Evolutionary conservation across 2,888 invertebrate species (phyloP).

Genomic region (Diarsia dahlii): DNA sequence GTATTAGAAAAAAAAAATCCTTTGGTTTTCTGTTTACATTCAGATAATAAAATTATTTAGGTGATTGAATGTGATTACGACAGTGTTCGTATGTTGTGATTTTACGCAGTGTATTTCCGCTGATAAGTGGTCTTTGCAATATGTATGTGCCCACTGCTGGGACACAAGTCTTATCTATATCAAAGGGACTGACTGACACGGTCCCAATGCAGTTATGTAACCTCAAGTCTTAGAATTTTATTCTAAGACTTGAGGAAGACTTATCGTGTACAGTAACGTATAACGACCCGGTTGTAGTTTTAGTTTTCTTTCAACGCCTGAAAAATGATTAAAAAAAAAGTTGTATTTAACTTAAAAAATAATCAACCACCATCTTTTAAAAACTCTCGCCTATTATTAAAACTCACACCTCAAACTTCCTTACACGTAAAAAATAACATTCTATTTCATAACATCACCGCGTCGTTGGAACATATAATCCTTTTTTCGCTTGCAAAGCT

Average conservation of each 20-base stretch:
- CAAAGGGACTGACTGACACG: no score
- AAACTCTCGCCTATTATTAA: background rate
- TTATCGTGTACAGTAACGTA: no score
- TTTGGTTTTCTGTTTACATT: background rate
- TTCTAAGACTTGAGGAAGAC: no score
- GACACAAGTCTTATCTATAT: background rate
- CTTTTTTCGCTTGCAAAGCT: constrained; percentile 56
- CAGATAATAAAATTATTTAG: no score
- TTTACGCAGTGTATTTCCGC: background rate
- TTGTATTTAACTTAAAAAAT: no score
- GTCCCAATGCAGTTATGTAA: background rate
- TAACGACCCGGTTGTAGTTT: no score
- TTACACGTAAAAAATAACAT: constrained; percentile 18
- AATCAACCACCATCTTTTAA: no score
- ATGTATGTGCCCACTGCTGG: background rate
- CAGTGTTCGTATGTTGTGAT: background rate
- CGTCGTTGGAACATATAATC: constrained; percentile 45
- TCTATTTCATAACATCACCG: constrained; percentile 22
- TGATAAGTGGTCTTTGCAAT: background rate
- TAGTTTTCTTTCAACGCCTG: background rate
- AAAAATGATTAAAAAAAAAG: background rate
- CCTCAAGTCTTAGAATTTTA: background rate
- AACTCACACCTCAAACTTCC: constrained; percentile 25
- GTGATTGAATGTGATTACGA: background rate
- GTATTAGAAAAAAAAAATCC: background rate